Percentiles rank a stretch among this genome's conserved stretches.
These are phyloP conservation scores for Campaea margaritaria DNA, from an alignment of 2,888 invertebrate genomes.

Conservation along the genomic window DNA sequence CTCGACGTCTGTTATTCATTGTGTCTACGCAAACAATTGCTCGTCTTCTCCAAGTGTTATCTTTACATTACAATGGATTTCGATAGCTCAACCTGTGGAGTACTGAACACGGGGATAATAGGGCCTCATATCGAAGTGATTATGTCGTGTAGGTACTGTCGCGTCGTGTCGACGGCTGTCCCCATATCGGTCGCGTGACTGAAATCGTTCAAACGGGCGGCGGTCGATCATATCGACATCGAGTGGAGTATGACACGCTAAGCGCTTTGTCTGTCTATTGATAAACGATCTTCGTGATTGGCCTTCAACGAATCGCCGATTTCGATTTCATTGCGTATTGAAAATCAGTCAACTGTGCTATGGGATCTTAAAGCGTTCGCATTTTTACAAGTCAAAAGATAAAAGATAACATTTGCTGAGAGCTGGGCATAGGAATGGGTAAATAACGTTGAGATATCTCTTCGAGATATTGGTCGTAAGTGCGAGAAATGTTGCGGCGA, in stretches of 20 bases:
- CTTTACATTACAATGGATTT: constrained; percentile 58
- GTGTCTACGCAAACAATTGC: constrained; percentile 34
- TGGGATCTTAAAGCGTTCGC: constrained; percentile 41
- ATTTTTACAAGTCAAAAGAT: constrained; percentile 34
- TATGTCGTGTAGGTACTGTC: constrained; percentile 48
- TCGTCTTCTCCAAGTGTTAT: constrained; percentile 49
- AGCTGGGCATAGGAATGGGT: constrained; percentile 14
- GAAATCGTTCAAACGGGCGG: constrained; percentile 56
- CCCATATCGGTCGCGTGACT: constrained; percentile 65
- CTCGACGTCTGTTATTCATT: constrained; percentile 37
- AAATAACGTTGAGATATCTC: constrained; percentile 23
- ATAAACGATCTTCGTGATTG: constrained; percentile 68
- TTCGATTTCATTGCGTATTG: constrained; percentile 52
- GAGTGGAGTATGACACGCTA: constrained; percentile 74
- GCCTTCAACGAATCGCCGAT: constrained; percentile 54
- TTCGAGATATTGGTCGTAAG: constrained; percentile 15
- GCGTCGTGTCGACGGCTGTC: constrained; percentile 49
- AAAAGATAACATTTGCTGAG: constrained; percentile 9
- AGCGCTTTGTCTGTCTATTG: constrained; percentile 65
- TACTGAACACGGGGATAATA: constrained; percentile 46
- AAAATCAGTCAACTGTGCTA: constrained; percentile 39
- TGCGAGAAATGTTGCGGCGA: constrained; percentile 16
- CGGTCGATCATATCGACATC: constrained; percentile 65
- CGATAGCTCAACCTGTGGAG: constrained; percentile 62
- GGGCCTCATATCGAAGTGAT: constrained; percentile 52